Evolutionary conservation across 92 coral and sea anemone genomes (phyloP).

Genomic region (Meandrina meandrites): DNA sequence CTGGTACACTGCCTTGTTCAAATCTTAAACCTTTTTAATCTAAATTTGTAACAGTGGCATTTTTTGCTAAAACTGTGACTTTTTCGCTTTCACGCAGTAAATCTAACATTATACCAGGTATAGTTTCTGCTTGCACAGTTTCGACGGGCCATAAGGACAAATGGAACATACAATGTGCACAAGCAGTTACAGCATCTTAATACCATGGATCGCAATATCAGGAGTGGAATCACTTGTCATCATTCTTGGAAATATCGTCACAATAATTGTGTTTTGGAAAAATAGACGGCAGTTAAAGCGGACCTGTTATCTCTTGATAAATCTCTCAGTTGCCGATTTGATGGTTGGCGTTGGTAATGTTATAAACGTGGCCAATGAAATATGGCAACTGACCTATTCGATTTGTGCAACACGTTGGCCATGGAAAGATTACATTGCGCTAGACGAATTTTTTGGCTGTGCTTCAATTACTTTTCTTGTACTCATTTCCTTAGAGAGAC

Average conservation of each 20-base stretch:
- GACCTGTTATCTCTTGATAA: constrained; percentile 44
- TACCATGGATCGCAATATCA: constrained; percentile 34
- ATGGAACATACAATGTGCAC: not conserved
- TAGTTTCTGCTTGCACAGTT: not conserved
- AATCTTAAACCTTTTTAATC: too few relatives aligned
- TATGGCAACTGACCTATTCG: constrained; percentile 1
- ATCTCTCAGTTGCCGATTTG: constrained; percentile 55
- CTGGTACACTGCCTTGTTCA: too few relatives aligned
- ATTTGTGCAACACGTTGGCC: constrained; percentile 16
- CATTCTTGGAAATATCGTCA: constrained; percentile 47
- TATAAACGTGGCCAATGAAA: not conserved
- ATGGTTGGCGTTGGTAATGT: constrained; percentile 39
- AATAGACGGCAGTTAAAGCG: constrained; percentile 40
- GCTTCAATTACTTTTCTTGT: constrained; percentile 59
- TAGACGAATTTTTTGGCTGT: constrained; percentile 40
- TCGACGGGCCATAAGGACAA: not conserved
- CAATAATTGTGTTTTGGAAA: constrained; percentile 47
- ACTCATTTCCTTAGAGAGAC: constrained; percentile 59
- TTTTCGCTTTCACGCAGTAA: not conserved
- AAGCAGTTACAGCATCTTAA: too few relatives aligned
- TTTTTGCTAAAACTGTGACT: not conserved
- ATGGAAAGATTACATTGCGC: constrained; percentile 22
- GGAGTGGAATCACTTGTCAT: constrained; percentile 47
- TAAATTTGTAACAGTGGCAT: too few relatives aligned
- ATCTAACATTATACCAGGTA: not conserved